phyloP scores from a whole-genome alignment of 2,888 invertebrate genomes.

The Nomada fucata region DNA sequence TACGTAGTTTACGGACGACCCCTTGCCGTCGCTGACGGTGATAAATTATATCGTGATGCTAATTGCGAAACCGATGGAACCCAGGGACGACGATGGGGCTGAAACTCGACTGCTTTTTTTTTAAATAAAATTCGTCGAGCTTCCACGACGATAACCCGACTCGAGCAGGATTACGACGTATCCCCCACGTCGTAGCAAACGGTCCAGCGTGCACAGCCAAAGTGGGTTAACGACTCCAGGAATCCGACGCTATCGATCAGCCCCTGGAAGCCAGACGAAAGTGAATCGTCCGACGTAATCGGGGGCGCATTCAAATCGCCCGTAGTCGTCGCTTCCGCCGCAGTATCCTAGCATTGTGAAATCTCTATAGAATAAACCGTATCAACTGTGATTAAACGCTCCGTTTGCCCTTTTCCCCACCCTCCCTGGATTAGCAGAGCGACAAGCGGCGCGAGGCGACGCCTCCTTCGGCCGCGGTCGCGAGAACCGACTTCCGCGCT shows the following conservation, averaged over 20 bases:
- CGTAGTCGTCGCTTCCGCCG: slow-evolving; percentile 2
- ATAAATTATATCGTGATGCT: too few species aligned
- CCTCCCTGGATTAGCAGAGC: too few species aligned
- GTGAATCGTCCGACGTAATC: slow-evolving; percentile 24
- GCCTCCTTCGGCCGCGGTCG: background rate
- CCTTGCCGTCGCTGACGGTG: too few species aligned
- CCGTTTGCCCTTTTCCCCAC: background rate
- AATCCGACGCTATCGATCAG: slow-evolving; percentile 32
- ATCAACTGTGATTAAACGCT: background rate
- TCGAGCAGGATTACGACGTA: too few species aligned
- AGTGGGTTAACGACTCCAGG: slow-evolving; percentile 20
- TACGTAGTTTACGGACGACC: too few species aligned
- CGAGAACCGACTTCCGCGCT: too few species aligned
- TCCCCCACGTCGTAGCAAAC: background rate
- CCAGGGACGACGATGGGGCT: background rate
- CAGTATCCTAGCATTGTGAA: slow-evolving; percentile 18
- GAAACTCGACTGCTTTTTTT: background rate
- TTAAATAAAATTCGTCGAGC: background rate
- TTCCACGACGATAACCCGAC: background rate
- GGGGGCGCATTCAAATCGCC: background rate
- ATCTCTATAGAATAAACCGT: slow-evolving; percentile 22
- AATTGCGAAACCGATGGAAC: background rate
- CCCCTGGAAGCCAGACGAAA: slow-evolving; percentile 26
- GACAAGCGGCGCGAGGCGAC: background rate
- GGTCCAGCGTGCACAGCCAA: background rate